These are phyloP conservation scores for Astur gentilis DNA, from an alignment of 2,113 vertebrate species.

Conservation along the genomic window DNA sequence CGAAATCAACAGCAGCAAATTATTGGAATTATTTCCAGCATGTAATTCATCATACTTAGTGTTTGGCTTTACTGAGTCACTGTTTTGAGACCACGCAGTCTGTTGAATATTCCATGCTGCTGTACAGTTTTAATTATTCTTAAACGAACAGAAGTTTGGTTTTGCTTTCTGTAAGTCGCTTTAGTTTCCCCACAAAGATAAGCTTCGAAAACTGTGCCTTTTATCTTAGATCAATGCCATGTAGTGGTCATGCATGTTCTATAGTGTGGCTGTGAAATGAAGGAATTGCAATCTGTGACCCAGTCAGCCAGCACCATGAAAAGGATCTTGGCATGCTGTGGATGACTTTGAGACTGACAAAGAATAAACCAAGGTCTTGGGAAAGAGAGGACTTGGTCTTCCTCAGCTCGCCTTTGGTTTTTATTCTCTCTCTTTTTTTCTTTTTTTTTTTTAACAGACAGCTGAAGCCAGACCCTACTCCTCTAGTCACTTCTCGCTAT, in stretches of 20 bases:
- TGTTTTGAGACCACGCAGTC: not conserved
- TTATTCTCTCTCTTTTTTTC: no score
- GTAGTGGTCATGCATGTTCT: not conserved
- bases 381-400: not conserved
- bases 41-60: constrained; percentile 24
- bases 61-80: not conserved
- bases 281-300: not conserved
- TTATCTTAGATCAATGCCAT: not conserved
- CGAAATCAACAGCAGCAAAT: not conserved
- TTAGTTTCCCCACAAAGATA: not conserved
- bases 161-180: not conserved
- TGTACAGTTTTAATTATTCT: not conserved
- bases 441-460: constrained; percentile 58
- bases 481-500: constrained; percentile 77
- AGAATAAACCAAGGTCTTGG: not conserved
- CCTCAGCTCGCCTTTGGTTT: not conserved
- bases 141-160: not conserved
- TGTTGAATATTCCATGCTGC: not conserved
- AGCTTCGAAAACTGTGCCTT: not conserved
- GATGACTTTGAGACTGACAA: not conserved
- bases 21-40: not conserved
- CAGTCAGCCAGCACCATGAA: not conserved
- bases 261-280: not conserved
- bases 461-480: constrained; percentile 74
- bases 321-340: not conserved